Evolutionary conservation across 92 coral and sea anemone genomes (phyloP), one percentile per base, ranked within the genome.

Genomic region (Blastomussa wellsi): DNA sequence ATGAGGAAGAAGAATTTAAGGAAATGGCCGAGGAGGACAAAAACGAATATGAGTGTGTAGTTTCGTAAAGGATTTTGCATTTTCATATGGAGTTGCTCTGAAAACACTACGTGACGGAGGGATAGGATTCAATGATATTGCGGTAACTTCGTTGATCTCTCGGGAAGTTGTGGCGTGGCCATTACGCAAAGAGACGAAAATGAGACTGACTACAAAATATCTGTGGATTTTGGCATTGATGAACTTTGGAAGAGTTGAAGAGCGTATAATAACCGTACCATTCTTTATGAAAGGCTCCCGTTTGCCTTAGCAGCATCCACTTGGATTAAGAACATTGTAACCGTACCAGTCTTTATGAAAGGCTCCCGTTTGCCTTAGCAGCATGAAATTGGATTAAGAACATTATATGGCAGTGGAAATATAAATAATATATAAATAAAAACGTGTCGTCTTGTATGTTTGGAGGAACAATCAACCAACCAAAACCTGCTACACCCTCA

Each of bases 21-120:
- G 92, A 94, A 68, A 74, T 49, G 66, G 84, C 62, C 29, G 83
- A 81, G 29, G 88, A 82, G 1, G 91, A 85, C 0, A 80, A 89
- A 52, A 89, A 81, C 64, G 98, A 94, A 48, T 88, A 90, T 53
- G 93, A 90, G 19, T 94, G 92, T 81, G 95, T 86, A 33, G 42
- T 92, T 39, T 91, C 94, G 69, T 91, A 67, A 91, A 8, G 28
- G 20, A 26, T 38, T 47, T n/a, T 33, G 41, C 48, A 10, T n/a
- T 65, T 24, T 35, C 64, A 42, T 19, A 1, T 57, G 31, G 57
- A 51, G 57, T 51, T 51, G 1, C 11, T 44, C 49, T 44, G 44
- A 7, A 39, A 39, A 48, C n/a, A n/a, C n/a, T n/a, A 48, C 53
- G 12, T 20, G 20, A 14, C 0, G 57, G 16, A 51, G 57, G 1